Evolutionary conservation across 1,140 invertebrate genomes (phyloP).

Genomic region (Psix sp.): DNA sequence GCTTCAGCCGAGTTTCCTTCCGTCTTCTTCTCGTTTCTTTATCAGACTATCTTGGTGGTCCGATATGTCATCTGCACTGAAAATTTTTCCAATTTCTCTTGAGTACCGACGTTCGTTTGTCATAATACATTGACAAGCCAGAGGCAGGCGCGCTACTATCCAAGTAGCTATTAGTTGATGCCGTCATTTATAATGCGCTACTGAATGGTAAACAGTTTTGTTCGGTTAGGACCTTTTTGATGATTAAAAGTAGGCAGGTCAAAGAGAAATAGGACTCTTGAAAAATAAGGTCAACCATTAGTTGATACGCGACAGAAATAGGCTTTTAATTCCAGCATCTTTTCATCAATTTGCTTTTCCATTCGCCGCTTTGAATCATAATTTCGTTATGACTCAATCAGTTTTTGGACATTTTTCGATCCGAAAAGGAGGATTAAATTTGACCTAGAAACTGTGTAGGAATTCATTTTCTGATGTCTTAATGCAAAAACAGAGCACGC

Average conservation of each 20-base stretch:
- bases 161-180: conserved; percentile 25
- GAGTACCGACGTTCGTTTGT: conserved; percentile 1
- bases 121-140: conserved; percentile 10
- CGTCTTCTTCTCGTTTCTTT: neutral
- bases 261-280: conserved; percentile 1
- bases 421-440: too few relatives aligned
- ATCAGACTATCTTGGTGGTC: neutral
- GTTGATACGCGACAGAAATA: conserved; percentile 26
- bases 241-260: conserved; percentile 21
- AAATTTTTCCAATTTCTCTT: conserved; percentile 8
- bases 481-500: too few relatives aligned
- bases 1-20: too few relatives aligned
- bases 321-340: neutral
- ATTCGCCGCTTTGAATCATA: too few relatives aligned
- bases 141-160: neutral
- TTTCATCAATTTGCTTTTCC: neutral
- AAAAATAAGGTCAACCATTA: conserved; percentile 21
- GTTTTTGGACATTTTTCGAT: too few relatives aligned
- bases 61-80: conserved; percentile 26
- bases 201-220: conserved; percentile 25
- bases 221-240: conserved; percentile 15
- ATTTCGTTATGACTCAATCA: too few relatives aligned
- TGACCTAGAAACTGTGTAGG: too few relatives aligned
- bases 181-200: conserved; percentile 18
- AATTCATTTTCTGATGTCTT: too few relatives aligned